Evolutionary conservation across 37 sponge, comb jelly and placozoan genomes (phyloP), one percentile per base, ranked within the genome.

Genomic region (Halisarca cf. caerulea): DNA sequence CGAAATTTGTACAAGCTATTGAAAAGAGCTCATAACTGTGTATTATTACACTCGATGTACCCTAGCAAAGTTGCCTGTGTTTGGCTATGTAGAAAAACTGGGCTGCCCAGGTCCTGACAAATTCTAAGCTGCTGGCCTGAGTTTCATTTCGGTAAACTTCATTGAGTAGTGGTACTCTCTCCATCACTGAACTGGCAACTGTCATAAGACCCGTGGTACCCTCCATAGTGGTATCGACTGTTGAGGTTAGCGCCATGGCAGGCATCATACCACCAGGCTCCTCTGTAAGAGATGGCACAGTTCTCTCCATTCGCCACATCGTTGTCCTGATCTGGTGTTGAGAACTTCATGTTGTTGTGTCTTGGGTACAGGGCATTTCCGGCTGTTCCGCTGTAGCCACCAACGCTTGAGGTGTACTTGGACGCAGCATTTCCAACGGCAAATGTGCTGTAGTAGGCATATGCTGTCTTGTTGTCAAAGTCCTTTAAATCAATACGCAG

Each of bases 241-340:
- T 81, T 81, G 82, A 81, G 82, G 62, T 81, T 81, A 41, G 27
- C 41, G 20, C 0, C 20, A n/a, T 60, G 42, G 44, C 82, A 81
- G 36, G 20, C 42, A 0, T 57, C 5, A 6, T 84, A 71, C 84
- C 84, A 84, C 84, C 84, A 84, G 34, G 37, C 84, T 34, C 84
- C 74, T 37, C 70, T 69, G 74, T 71, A 53, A 30, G 20, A 42
- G 24, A 57, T 20, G 24, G 84, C 84, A 73, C 84, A 84, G 75
- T 71, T 70, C 5, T 4, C 7, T 7, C 23, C 35, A 45, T 1
- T 9, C 2, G 5, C 28, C n/a, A n/a, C n/a, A 71, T 84, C 84
- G 36, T 84, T 84, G 40, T 84, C 84, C 8, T 71, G 34, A 43
- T 84, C 84, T 34, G 35, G 36, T 70, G 84, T 84, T 2, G 73